phyloP scores from a whole-genome alignment of 1,140 invertebrate species.

The Laupala kohalensis region DNA sequence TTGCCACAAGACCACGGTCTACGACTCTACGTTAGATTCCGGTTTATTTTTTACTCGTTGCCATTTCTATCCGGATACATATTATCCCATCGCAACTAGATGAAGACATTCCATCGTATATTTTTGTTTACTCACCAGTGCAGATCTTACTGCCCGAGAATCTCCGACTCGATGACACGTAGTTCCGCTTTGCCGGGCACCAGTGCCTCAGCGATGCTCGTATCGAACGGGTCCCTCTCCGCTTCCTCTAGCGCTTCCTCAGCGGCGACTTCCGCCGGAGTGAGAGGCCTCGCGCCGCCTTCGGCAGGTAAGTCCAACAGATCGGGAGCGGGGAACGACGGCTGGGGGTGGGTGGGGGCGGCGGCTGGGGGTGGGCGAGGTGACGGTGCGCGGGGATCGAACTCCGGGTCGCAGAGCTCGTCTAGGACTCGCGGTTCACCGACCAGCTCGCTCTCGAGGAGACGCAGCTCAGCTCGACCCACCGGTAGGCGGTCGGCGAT shows the following conservation, averaged over 20 bases:
- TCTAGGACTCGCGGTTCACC: constrained; percentile 5
- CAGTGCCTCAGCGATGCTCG: constrained; percentile 65
- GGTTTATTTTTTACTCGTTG: no score
- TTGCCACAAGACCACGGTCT: no score
- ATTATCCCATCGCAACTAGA: no score
- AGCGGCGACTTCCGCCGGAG: constrained; percentile 8
- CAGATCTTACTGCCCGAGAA: constrained; percentile 21
- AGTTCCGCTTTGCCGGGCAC: constrained; percentile 50
- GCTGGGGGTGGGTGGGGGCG: no score
- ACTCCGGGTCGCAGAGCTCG: constrained; percentile 40
- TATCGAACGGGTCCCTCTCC: constrained; percentile 56
- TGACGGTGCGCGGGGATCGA: constrained; percentile 34
- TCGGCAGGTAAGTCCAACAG: constrained; percentile 5
- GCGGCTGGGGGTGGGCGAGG: background rate
- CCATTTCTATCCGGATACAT: no score
- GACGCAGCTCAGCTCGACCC: constrained; percentile 20
- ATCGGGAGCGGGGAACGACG: background rate
- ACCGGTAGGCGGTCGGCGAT: constrained; percentile 20
- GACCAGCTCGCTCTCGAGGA: constrained; percentile 19
- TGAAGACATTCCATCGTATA: no score
- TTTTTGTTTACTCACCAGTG: no score
- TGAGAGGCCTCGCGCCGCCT: background rate
- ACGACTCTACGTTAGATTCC: no score
- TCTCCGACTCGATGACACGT: constrained; percentile 46
- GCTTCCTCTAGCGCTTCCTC: background rate